Percentiles rank a stretch among this genome's conserved stretches.
These are phyloP conservation scores for Cryptocephalus moraei DNA, from an alignment of 2,888 invertebrate genomes.

Conservation along the genomic window DNA sequence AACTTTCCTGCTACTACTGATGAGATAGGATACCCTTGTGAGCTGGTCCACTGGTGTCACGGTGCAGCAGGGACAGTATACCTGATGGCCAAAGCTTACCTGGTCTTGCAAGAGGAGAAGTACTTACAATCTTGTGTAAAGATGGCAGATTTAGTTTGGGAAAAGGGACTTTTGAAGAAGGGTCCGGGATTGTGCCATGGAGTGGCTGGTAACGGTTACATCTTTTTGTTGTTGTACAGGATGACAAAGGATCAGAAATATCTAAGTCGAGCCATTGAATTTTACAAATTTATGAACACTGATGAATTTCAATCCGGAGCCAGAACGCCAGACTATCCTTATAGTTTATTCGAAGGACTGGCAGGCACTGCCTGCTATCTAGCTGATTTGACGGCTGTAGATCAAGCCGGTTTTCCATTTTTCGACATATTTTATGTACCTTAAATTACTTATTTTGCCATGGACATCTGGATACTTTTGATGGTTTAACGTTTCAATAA, in stretches of 20 bases:
- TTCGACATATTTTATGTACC: constrained; percentile 53
- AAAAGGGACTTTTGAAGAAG: constrained; percentile 70
- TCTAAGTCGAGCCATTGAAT: constrained; percentile 62
- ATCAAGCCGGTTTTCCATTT: constrained; percentile 72
- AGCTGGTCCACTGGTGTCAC: constrained; percentile 85
- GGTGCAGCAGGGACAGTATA: constrained; percentile 74
- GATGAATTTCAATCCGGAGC: constrained; percentile 57
- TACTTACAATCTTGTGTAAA: constrained; percentile 58
- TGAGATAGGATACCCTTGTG: constrained; percentile 52
- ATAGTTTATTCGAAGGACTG: constrained; percentile 76
- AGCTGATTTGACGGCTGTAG: constrained; percentile 62
- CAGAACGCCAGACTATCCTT: constrained; percentile 69
- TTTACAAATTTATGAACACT: constrained; percentile 63
- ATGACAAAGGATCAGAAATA: constrained; percentile 62
- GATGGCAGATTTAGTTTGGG: constrained; percentile 72
- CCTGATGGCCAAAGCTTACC: constrained; percentile 70
- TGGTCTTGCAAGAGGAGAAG: constrained; percentile 60
- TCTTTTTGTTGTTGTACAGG: constrained; percentile 63
- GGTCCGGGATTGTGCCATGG: constrained; percentile 90
- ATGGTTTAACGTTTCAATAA: no score
- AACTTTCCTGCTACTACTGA: constrained; percentile 51
- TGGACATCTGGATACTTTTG: no score
- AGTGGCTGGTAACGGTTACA: constrained; percentile 73
- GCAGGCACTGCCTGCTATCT: constrained; percentile 80
- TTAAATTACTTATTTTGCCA: no score